Percentiles rank a stretch among this genome's conserved stretches.
Conservation (phyloP, 35 echinoderm and acorn worm genomes). For the Patiria miniata region DNA sequence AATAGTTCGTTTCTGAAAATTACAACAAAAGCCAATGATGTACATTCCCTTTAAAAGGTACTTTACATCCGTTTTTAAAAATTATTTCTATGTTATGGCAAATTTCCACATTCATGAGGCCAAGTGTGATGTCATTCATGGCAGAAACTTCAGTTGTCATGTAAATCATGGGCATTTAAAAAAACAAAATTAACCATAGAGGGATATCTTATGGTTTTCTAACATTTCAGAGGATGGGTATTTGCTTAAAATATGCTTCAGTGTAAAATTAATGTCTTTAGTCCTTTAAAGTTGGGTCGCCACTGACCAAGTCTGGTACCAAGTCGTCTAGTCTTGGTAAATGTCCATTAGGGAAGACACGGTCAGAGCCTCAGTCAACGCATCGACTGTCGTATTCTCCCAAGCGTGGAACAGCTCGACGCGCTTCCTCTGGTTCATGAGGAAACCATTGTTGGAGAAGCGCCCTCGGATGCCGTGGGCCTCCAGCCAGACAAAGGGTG, state of each 20-base stretch:
- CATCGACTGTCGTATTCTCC: constrained; percentile 46
- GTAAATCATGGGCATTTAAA: neutral
- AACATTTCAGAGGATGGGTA: neutral
- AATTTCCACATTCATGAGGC: too few species aligned
- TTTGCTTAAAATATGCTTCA: neutral
- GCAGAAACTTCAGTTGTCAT: neutral
- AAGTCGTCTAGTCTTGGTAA: constrained; percentile 29
- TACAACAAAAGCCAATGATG: too few species aligned
- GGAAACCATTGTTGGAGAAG: constrained; percentile 91
- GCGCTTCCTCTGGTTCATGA: constrained; percentile 39
- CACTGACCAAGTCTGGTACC: too few species aligned
- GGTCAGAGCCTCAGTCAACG: constrained; percentile 45
- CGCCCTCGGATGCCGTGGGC: constrained; percentile 52
- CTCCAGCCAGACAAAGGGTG: constrained; percentile 88
- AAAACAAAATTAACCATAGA: neutral
- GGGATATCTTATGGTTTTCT: neutral
- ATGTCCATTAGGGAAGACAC: constrained; percentile 70
- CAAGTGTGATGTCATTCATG: neutral
- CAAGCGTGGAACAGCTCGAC: constrained; percentile 68
- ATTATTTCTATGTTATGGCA: too few species aligned
- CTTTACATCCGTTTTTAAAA: too few species aligned
- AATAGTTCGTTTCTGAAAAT: too few species aligned
- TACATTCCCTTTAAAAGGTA: too few species aligned
- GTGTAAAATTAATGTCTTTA: neutral
- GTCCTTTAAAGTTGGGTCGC: too few species aligned